phyloP scores from a whole-genome alignment of 2,888 invertebrate species.

The Euspilapteryx auroguttella region DNA sequence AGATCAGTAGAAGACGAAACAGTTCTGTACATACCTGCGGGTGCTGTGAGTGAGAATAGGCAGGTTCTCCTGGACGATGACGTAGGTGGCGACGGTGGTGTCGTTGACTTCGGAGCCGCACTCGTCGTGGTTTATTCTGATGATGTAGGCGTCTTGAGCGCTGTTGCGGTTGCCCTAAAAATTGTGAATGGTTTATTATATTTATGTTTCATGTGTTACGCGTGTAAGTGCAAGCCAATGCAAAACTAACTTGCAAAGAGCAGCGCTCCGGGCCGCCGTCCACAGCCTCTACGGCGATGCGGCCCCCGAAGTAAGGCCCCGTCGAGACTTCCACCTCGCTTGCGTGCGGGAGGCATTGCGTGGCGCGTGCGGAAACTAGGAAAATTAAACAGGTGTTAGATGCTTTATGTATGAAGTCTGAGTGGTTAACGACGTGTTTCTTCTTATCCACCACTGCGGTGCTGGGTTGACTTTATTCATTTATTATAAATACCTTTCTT shows the following conservation, averaged over 20 bases:
- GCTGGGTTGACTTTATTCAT: too few relatives aligned
- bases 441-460: too few relatives aligned
- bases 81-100: slow-evolving; percentile 79
- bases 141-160: slow-evolving; percentile 71
- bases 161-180: slow-evolving; percentile 76
- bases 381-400: too few relatives aligned
- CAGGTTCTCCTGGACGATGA: slow-evolving; percentile 80
- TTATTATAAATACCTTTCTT: too few relatives aligned
- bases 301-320: slow-evolving; percentile 78
- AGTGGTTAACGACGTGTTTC: too few relatives aligned
- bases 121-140: slow-evolving; percentile 72
- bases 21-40: slow-evolving; percentile 61
- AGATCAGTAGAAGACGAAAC: too few relatives aligned
- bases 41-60: slow-evolving; percentile 83
- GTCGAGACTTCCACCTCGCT: slow-evolving; percentile 84
- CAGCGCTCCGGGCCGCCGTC: slow-evolving; percentile 72
- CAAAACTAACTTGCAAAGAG: slow-evolving; percentile 69
- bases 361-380: slow-evolving; percentile 82
- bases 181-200: too few relatives aligned
- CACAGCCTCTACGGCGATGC: slow-evolving; percentile 73
- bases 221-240: too few relatives aligned
- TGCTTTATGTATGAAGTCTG: too few relatives aligned
- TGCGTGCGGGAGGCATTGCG: slow-evolving; percentile 76
- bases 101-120: slow-evolving; percentile 78
- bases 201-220: too few relatives aligned